Evolutionary conservation across 2,888 invertebrate species (phyloP), one percentile per base, ranked within the genome.

Genomic region (Apeira syringaria): DNA sequence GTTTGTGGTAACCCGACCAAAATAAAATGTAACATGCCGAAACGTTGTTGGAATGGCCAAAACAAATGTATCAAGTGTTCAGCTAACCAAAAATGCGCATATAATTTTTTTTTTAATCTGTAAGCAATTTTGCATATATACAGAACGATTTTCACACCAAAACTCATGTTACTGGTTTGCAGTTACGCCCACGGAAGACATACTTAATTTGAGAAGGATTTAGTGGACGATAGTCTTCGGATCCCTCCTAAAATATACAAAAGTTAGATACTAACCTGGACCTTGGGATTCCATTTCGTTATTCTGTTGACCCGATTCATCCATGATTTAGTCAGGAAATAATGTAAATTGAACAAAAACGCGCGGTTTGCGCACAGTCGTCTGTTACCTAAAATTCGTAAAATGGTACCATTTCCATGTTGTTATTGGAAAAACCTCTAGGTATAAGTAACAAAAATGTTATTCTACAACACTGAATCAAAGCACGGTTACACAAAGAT

Each of bases 361-460:
- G 79, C 80, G 81, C 76, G 76, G 66, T 74, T 72, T 75, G 46
- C 70, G 74, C 71, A 59, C 63, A 65, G 76, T 73, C 80, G 83
- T 80, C 76, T 82, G 87, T 79, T 80, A 85, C 76, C 73, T 50
- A 43, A 47, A 64, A 59, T 60, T 61, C 43, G 51, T 53, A 57
- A 58, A 67, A 65, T 63, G 59, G 53, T 47, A 53, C 53, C 74
- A 81, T 80, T 71, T 76, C 65, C 61, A 56, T 4, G 3, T 3
- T 3, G 15, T 15, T 15, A 15, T 15, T 4, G 4, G 4, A 15
- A 15, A 4, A 15, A 15, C 3, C 4, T 15, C 15, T 15, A 15
- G 4, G 4, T 15, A 4, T 15, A 15, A 3, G 2, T 15, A 15
- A 15, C 4, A 15, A 15, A 15, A 15, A 15, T 4, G 15, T 15